Percentiles rank a stretch among this genome's conserved stretches.
Conservation (phyloP, 2,113 vertebrate genomes). For the Nerophis ophidion region DNA sequence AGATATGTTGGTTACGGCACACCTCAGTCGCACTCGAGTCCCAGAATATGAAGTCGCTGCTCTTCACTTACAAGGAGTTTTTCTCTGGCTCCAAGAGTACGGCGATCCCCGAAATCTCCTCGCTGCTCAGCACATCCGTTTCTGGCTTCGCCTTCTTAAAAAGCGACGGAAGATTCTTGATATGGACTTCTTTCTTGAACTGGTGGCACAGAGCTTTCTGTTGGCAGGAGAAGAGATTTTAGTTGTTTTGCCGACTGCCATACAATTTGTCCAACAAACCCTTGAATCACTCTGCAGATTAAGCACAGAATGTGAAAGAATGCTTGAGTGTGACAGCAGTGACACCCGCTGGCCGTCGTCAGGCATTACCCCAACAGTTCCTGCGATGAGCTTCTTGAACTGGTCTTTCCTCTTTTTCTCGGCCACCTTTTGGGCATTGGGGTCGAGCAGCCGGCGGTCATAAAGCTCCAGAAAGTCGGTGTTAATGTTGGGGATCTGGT, state of each 20-base stretch:
- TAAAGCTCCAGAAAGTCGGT: constrained; percentile 85
- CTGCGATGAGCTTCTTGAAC: constrained; percentile 90
- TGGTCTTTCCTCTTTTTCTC: constrained; percentile 93
- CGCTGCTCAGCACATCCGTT: constrained; percentile 75
- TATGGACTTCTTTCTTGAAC: constrained; percentile 97
- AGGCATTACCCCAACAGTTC: constrained; percentile 85
- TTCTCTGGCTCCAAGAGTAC: constrained; percentile 72
- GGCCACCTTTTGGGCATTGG: constrained; percentile 74
- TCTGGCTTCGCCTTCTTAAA: constrained; percentile 87
- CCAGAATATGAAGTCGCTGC: neutral
- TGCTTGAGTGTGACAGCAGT: neutral
- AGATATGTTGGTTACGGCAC: constrained; percentile 8
- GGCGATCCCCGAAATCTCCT: constrained; percentile 70
- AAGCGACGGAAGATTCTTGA: constrained; percentile 93
- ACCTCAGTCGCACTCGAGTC: constrained; percentile 16
- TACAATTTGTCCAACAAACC: constrained; percentile 36
- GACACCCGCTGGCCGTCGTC: constrained; percentile 35
- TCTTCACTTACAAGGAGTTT: constrained; percentile 39
- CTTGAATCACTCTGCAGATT: constrained; percentile 36
- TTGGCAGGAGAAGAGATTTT: constrained; percentile 42
- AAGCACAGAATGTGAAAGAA: neutral
- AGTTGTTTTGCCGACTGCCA: constrained; percentile 7
- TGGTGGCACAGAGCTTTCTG: constrained; percentile 95
- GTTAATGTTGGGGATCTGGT: constrained; percentile 86
- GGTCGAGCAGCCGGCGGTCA: constrained; percentile 83